phyloP scores from a whole-genome alignment of 2,797 vertebrate genomes.

The Oreochromis grahami region DNA sequence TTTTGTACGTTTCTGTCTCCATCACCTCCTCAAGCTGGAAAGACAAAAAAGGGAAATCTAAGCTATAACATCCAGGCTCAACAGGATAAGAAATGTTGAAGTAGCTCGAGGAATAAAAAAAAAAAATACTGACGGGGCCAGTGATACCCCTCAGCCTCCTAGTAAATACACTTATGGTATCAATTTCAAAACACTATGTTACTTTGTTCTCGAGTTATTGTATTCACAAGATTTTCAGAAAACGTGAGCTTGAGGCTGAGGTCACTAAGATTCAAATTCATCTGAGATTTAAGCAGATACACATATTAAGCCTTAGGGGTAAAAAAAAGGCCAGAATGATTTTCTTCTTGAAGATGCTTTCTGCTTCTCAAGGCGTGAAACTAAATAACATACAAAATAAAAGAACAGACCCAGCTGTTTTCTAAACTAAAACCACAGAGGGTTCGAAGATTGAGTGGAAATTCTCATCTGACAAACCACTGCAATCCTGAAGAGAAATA shows the following conservation, averaged over 20 bases:
- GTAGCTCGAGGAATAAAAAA: background rate
- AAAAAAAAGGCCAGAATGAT: background rate
- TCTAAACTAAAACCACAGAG: background rate
- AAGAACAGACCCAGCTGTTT: background rate
- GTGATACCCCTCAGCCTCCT: background rate
- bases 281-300: background rate
- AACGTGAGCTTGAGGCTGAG: background rate
- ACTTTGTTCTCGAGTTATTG: background rate
- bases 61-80: background rate
- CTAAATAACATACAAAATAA: background rate
- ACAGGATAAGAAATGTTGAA: background rate
- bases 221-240: background rate
- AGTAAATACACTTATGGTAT: background rate
- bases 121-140: background rate
- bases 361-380: background rate
- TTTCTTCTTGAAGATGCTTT: background rate
- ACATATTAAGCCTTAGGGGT: rapidly evolving
- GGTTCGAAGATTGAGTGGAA: background rate
- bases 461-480: background rate
- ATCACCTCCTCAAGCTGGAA: conserved; percentile 95
- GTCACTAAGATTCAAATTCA: background rate
- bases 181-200: background rate
- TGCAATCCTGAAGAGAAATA: background rate
- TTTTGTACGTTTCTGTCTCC: conserved; percentile 98
- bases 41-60: background rate